Base-by-base conservation (phyloP, 2,888 invertebrate genomes). In the Amphipyra berbera region DNA sequence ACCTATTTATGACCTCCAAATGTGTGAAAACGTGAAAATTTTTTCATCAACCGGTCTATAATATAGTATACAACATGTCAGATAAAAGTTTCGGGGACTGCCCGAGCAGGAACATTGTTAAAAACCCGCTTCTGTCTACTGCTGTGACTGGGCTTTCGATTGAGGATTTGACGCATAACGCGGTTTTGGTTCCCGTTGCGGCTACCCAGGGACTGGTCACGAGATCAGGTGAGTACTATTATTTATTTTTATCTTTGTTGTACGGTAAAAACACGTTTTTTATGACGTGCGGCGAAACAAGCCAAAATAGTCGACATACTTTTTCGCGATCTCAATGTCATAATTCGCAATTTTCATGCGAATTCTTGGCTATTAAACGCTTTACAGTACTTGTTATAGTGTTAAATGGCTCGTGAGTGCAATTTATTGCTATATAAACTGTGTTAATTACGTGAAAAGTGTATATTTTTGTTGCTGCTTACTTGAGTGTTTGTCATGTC, bases 111-210 rank as follows among this genome's bases (percentile, higher is more conserved):
- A 91, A 89, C 86, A 84, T 91, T 67, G 90, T 95, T 83, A 94
- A 94, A 95, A 97, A 97, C 91, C 96, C 97, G 35, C 94, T 97
- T 79, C 94, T 97, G 69, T 96, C 96, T 78, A 96, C 96, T 57
- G 97, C 97, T 64, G 97, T 97, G 70, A 96, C 96, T 75, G 97
- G 97, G 56, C 95, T 96, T 76, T 96, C 97, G 12, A 95, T 96
- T 58, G 97, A 97, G 79, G 97, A 97, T 90, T 96, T 97, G 92
- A 95, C 96, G 73, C 96, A 96, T 86, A 96, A 96, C 90, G 96
- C 97, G 61, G 92, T 97, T 66, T 91, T 97, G 82, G 93, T 97
- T 84, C 97, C 97, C 80, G 97, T 96, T 78, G 85, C 90, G 65
- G 89, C 88, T 65, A 87, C 83, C 83, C 90, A 91, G 87, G 92